Conservation (phyloP, 2,113 vertebrate genomes). For the Brevimyrus niger region DNA sequence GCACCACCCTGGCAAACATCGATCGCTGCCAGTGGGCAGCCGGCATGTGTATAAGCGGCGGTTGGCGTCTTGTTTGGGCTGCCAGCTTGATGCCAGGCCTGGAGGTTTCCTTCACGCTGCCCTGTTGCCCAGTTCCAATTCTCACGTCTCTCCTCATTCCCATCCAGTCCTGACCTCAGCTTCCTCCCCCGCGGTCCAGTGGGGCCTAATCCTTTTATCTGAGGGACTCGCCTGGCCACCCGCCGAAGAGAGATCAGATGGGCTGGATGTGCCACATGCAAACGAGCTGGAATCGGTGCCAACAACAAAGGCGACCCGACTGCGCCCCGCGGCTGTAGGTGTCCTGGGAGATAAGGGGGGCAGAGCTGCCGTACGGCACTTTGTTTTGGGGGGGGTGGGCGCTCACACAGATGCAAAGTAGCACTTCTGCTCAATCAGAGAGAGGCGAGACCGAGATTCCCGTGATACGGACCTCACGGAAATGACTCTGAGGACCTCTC, state of each 20-base stretch:
- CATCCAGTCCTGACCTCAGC: not conserved
- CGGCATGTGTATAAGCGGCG: slow-evolving; percentile 39
- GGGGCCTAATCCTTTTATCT: not conserved
- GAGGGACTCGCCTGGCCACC: not conserved
- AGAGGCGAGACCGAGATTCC: not conserved
- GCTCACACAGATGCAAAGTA: not conserved
- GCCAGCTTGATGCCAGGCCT: not conserved
- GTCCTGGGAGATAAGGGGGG: slow-evolving; percentile 25
- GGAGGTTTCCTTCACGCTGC: not conserved
- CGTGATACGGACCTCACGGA: not conserved
- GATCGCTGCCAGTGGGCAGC: slow-evolving; percentile 24
- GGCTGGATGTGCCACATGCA: not conserved
- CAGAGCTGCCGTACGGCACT: not conserved
- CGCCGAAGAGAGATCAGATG: slow-evolving; percentile 1
- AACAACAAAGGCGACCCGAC: slow-evolving; percentile 23
- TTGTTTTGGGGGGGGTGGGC: not conserved
- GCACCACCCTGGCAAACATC: slow-evolving; percentile 21
- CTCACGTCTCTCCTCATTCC: not conserved
- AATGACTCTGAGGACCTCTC: not conserved
- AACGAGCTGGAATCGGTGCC: not conserved
- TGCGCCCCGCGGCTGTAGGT: slow-evolving; percentile 4
- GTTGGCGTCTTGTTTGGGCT: slow-evolving; percentile 30
- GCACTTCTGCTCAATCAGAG: not conserved
- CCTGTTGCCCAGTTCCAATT: not conserved
- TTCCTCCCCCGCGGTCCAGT: not conserved